Evolutionary conservation across 2,113 vertebrate genomes (phyloP).

Genomic region (Ramphastos sulfuratus): DNA sequence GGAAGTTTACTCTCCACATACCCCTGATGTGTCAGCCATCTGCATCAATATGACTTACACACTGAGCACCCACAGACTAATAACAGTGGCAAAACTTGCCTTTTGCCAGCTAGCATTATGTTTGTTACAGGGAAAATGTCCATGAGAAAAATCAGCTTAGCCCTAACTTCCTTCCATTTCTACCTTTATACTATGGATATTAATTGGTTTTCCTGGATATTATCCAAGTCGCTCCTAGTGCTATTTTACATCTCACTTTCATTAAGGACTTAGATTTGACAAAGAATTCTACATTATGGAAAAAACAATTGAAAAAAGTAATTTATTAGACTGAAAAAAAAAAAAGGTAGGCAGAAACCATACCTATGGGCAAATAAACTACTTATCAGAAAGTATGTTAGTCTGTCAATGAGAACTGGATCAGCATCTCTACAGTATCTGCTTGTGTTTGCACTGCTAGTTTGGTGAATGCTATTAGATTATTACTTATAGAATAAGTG

Average conservation of each 20-base stretch:
- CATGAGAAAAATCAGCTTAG: not conserved
- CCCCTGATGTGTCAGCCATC: not conserved
- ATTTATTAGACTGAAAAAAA: not conserved
- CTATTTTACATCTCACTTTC: not conserved
- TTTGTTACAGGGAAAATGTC: not conserved
- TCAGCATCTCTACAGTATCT: not conserved
- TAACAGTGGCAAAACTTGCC: constrained; percentile 26
- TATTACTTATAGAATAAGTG: not conserved
- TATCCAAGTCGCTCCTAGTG: not conserved
- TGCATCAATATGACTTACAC: constrained; percentile 10
- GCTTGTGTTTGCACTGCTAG: not conserved
- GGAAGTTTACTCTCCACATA: constrained; percentile 55
- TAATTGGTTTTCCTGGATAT: not conserved
- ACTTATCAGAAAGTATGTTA: not conserved
- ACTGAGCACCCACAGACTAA: not conserved
- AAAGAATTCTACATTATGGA: not conserved
- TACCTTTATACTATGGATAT: not conserved
- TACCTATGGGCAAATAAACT: not conserved
- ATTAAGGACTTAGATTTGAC: not conserved
- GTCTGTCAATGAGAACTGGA: not conserved
- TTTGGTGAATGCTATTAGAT: fast-evolving
- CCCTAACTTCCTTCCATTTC: not conserved
- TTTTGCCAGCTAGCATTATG: not conserved
- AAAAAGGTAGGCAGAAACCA: not conserved
- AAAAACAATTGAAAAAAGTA: not conserved